These are phyloP conservation scores for Cheilosia urbana DNA, from an alignment of 2,888 invertebrate species.

Conservation along the genomic window DNA sequence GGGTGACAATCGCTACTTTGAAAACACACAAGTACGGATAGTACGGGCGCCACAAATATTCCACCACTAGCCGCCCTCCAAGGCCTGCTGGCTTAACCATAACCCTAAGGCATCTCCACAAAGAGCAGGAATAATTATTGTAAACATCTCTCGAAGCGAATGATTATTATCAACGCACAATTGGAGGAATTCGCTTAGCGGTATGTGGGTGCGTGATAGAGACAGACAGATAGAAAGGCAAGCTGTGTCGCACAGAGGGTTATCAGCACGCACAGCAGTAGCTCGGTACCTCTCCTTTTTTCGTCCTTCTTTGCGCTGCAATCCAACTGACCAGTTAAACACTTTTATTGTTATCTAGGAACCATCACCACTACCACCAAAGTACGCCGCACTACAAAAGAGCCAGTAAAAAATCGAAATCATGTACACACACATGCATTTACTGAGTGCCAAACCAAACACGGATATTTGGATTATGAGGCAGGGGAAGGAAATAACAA, in stretches of 20 bases:
- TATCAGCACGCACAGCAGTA: constrained; percentile 60
- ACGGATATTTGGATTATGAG: constrained; percentile 41
- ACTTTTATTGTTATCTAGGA: constrained; percentile 67
- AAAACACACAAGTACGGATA: background rate
- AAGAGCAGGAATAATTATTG: constrained; percentile 69
- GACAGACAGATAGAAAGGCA: constrained; percentile 40
- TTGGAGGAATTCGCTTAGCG: constrained; percentile 11
- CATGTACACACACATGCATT: constrained; percentile 17
- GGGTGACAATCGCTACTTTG: constrained; percentile 50
- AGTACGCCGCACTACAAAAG: constrained; percentile 10
- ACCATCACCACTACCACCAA: constrained; percentile 18
- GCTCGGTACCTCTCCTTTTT: constrained; percentile 45
- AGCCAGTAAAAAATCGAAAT: constrained; percentile 65
- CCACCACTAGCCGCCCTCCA: background rate
- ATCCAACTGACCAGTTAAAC: constrained; percentile 73
- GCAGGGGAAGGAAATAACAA: constrained; percentile 67
- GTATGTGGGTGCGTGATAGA: constrained; percentile 53
- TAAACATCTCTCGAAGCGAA: constrained; percentile 64
- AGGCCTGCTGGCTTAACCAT: background rate
- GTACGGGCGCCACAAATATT: constrained; percentile 65
- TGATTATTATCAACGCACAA: constrained; percentile 58
- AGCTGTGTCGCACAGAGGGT: constrained; percentile 47
- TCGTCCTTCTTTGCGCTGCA: constrained; percentile 59
- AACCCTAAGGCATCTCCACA: constrained; percentile 30
- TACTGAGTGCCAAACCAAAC: constrained; percentile 19